These are phyloP conservation scores for Podilymbus podiceps DNA, from an alignment of 2,113 vertebrate genomes.

Conservation along the genomic window DNA sequence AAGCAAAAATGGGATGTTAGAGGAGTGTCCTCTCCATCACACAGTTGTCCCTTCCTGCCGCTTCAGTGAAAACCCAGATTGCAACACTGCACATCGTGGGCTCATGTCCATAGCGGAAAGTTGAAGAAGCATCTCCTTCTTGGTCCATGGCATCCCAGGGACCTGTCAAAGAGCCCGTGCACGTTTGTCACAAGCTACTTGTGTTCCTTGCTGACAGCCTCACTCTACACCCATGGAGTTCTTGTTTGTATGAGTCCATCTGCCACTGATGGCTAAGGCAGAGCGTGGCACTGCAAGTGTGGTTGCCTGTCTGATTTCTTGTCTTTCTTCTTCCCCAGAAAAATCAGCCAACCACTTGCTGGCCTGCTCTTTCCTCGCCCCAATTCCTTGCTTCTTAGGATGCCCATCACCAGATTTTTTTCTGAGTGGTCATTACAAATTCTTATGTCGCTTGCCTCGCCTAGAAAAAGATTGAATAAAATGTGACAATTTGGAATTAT, in stretches of 20 bases:
- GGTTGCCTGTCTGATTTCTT: not conserved
- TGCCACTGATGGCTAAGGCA: not conserved
- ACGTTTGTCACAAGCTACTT: not conserved
- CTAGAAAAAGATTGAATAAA: not conserved
- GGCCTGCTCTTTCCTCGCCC: not conserved
- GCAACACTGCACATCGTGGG: not conserved
- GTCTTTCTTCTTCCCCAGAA: not conserved
- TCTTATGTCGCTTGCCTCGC: not conserved
- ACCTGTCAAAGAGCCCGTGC: not conserved
- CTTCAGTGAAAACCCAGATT: not conserved
- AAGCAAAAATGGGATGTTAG: not conserved
- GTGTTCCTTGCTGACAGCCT: not conserved
- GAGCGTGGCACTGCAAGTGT: not conserved
- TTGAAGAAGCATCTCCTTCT: not conserved
- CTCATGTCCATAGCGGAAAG: rapidly evolving
- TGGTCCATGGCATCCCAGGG: not conserved
- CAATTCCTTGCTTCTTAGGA: not conserved
- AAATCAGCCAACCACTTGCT: not conserved
- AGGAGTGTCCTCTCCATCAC: not conserved
- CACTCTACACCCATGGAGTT: not conserved
- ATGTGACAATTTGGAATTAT: not conserved
- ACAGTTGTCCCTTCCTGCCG: not conserved
- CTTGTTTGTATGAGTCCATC: not conserved
- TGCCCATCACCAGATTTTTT: not conserved
- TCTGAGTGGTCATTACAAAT: not conserved